Base-by-base conservation (phyloP, 2,797 vertebrate species). In the Poecile montanus region DNA sequence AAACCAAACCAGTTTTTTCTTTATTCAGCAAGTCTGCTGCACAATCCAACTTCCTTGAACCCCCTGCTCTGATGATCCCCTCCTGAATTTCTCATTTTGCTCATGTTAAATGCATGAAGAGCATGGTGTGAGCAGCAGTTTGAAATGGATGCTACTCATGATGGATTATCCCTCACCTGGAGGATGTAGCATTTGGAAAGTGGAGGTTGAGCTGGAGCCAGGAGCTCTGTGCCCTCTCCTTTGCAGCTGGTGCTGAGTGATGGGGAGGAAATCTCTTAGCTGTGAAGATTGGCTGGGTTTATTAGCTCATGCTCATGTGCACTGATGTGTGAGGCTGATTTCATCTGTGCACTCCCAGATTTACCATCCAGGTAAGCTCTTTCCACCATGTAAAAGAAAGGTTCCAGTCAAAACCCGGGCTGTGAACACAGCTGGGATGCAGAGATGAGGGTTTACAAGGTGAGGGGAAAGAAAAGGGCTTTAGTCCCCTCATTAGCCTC, bases 401-500 rank as follows among this genome's bases (percentile, higher is more conserved):
- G 4, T 76, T 45, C 53, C 74, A 85, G 65, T 50, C 65, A 73
- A 82, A 94, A 45, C 32, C 16, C 4, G 11, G 67, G 9, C 71
- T 87, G 57, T 17, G 30, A 83, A 53, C 57, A 76, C 73, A 91
- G 83, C 56, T 13, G 8, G 36, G 40, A 70, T 7, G 15, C 53
- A 42, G 84, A 93, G 87, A 45, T 96, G 87, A 82, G 82, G 22
- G 38, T 95, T 96, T 96, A 96, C 85, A 91, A 93, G 87, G 60
- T 88, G 48, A 87, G 45, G 4, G 78, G 57, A 76, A 93, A 89
- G 36, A 53, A 93, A 45, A 67, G 23, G 26, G n/a, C 20, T 94
- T 91, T 70, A 79, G 11, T 8, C 26, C 36, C 53, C 63, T 95
- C 74, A 79, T 91, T 94, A 92, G 40, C 16, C 23, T 85, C 7